Evolutionary conservation across 1,140 invertebrate species (phyloP).

Genomic region (Drosophila guanche): DNA sequence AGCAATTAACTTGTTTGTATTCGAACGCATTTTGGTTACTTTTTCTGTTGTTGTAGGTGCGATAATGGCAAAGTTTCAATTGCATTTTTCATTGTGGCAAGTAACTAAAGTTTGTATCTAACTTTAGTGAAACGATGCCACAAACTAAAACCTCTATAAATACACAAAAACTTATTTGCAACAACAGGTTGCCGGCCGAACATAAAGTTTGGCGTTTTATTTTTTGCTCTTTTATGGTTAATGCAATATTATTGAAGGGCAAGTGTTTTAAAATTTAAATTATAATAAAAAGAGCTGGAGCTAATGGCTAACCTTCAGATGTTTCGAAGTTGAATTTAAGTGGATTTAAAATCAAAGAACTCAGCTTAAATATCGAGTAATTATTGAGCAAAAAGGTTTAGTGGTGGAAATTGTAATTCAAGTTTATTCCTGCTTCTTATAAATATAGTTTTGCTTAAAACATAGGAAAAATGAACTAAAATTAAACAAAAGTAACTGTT

Average conservation of each 20-base stretch:
- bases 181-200: slow-evolving; percentile 40
- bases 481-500: too few relatives aligned
- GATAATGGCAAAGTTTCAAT: slow-evolving; percentile 6
- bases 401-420: fast-evolving
- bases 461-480: too few relatives aligned
- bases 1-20: slow-evolving; percentile 30
- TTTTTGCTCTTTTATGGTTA: slow-evolving; percentile 6
- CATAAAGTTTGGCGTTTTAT: not conserved
- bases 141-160: slow-evolving; percentile 24
- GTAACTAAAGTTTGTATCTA: not conserved
- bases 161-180: slow-evolving; percentile 28
- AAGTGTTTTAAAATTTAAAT: not conserved
- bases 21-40: slow-evolving; percentile 5
- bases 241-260: not conserved
- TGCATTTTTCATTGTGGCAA: slow-evolving; percentile 7
- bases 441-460: too few relatives aligned
- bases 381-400: not conserved
- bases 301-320: too few relatives aligned
- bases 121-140: slow-evolving; percentile 25
- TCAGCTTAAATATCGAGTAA: not conserved
- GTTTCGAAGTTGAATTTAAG: too few relatives aligned
- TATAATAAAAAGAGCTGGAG: not conserved
- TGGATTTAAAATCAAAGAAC: too few relatives aligned
- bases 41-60: not conserved
- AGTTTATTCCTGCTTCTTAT: too few relatives aligned